phyloP scores from a whole-genome alignment of 2,113 vertebrate species.

The Cepphus grylle region DNA sequence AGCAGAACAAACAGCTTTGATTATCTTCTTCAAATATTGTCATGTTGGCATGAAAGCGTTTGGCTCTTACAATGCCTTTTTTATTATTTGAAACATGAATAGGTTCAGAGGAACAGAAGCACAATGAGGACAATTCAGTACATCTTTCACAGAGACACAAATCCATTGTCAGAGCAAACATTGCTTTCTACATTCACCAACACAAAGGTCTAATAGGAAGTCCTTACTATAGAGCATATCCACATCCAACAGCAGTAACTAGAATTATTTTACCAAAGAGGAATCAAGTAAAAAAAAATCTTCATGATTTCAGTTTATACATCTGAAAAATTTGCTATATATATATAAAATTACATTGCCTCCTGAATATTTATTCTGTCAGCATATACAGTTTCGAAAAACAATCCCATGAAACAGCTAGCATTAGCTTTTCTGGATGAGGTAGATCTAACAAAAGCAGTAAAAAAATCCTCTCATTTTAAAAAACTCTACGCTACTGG shows the following conservation, averaged over 20 bases:
- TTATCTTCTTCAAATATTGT: conserved; percentile 57
- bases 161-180: not conserved
- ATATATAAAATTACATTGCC: not conserved
- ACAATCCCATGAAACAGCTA: not conserved
- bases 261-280: not conserved
- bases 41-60: not conserved
- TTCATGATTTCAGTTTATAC: not conserved
- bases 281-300: not conserved
- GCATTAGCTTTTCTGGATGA: not conserved
- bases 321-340: not conserved
- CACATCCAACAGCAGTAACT: not conserved
- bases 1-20: conserved; percentile 59
- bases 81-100: conserved; percentile 1
- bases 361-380: not conserved
- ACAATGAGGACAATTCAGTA: conserved; percentile 11
- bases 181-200: not conserved
- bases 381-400: not conserved
- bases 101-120: not conserved
- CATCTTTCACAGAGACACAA: not conserved
- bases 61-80: conserved; percentile 10
- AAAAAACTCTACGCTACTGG: not conserved
- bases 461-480: not conserved
- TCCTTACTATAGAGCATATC: not conserved
- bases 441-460: not conserved
- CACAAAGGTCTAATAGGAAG: not conserved